Evolutionary conservation across 2,113 vertebrate genomes (phyloP).

Genomic region (Dryoscopus gambensis): DNA sequence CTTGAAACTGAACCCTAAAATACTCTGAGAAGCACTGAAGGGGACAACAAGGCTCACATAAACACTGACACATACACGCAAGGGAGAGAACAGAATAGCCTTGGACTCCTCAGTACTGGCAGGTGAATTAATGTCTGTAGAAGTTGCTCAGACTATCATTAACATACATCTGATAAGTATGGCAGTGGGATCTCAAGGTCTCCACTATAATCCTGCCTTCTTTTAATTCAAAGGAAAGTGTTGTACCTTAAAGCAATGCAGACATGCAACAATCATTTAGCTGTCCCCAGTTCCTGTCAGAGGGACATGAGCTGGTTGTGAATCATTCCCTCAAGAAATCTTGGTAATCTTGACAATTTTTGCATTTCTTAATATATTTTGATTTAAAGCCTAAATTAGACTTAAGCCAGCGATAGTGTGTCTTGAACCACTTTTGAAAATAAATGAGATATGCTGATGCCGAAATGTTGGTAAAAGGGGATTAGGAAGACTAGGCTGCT

Average conservation of each 20-base stretch:
- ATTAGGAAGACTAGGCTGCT: conserved; percentile 73
- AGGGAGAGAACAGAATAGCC: background rate
- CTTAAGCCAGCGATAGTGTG: conserved; percentile 38
- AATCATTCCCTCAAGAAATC: conserved; percentile 37
- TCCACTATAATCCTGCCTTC: background rate
- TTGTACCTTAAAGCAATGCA: conserved; percentile 22
- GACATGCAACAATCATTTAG: conserved; percentile 20
- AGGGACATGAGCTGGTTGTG: conserved; percentile 30
- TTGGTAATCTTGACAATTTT: conserved; percentile 37
- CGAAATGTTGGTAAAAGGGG: conserved; percentile 56
- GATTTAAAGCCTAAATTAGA: conserved; percentile 66
- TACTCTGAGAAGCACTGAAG: background rate
- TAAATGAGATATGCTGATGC: conserved; percentile 62
- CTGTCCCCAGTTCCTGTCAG: background rate
- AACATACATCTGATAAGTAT: conserved; percentile 14
- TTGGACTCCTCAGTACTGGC: background rate
- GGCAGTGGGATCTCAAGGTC: conserved; percentile 35
- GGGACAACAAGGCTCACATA: background rate
- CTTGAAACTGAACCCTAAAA: background rate
- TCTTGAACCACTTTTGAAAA: conserved; percentile 62
- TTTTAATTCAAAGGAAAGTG: conserved; percentile 50
- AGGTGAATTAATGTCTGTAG: conserved; percentile 23
- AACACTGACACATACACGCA: background rate
- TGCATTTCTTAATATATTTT: conserved; percentile 45
- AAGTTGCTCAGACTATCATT: conserved; percentile 16